phyloP scores from a whole-genome alignment of 2,113 vertebrate genomes.

The Sclerurus mexicanus region DNA sequence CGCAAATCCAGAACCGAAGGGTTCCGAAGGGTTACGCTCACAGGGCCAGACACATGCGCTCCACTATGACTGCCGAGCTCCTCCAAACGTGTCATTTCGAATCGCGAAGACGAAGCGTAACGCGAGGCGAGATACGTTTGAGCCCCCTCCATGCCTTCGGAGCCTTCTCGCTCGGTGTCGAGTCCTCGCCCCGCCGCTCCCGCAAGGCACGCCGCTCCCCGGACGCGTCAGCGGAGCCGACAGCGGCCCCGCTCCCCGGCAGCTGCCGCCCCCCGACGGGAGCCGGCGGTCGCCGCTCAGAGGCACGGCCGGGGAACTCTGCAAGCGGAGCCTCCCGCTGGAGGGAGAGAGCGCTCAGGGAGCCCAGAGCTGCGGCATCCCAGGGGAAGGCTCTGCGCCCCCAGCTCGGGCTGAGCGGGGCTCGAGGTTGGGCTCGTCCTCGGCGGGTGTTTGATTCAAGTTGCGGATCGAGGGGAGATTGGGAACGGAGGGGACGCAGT shows the following conservation, averaged over 20 bases:
- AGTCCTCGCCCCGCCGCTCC: conserved; percentile 64
- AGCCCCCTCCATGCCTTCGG: too few relatives aligned
- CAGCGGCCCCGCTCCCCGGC: conserved; percentile 33
- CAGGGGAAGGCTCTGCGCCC: background rate
- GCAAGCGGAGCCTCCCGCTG: conserved; percentile 36
- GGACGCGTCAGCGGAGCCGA: conserved; percentile 52
- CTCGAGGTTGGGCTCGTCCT: background rate
- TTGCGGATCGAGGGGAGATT: background rate
- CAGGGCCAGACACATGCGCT: background rate
- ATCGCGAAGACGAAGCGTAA: conserved; percentile 37
- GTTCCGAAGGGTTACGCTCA: background rate
- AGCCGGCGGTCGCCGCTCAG: conserved; percentile 65
- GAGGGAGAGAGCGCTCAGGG: conserved; percentile 5
- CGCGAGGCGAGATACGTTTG: too few relatives aligned
- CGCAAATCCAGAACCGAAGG: too few relatives aligned
- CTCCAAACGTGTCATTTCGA: conserved; percentile 63
- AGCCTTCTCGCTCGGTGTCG: conserved; percentile 38
- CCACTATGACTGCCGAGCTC: conserved; percentile 4
- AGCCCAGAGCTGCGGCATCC: conserved; percentile 32
- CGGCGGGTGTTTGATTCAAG: background rate
- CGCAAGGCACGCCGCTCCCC: conserved; percentile 64
- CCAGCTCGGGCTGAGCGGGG: background rate
- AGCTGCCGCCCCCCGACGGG: too few relatives aligned
- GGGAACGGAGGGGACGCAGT: background rate
- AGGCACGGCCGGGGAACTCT: conserved; percentile 60